Base-by-base conservation (phyloP, 2,888 invertebrate genomes). In the Acanthococcus lagerstroemiae region DNA sequence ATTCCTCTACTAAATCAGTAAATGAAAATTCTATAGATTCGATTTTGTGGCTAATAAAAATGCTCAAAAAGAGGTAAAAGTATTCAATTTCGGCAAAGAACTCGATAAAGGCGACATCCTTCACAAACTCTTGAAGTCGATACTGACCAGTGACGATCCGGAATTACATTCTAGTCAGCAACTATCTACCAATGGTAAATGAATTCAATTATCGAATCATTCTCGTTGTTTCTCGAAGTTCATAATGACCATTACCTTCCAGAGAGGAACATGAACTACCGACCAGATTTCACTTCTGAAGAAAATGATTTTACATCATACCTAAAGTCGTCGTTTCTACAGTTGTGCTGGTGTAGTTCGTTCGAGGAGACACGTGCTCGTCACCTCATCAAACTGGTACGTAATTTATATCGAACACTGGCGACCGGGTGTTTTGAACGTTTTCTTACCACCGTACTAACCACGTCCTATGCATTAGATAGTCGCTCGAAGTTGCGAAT, bases 331-430 rank as follows among this genome's bases (percentile, higher is more conserved):
- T 25, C 27, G 15, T 17, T 63, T 15, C 24, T 63, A n/a, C 22
- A 63, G 24, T 54, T 63, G 24, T 63, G 63, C 21, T 19, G 63
- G 30, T 54, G 21, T 37, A 37, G 24, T 17, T 52, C 54, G n/a
- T 63, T 63, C 19, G 54, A 52, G 17, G 30, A 63, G 25, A 15
- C 44, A 7, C 15, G 15, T 44, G 63, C 54, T 15, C 22, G 24
- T 37, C 19, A n/a, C 19, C 7, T 63, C 1, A 24, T 63, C 1
- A 25, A 17, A 1, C 22, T 63, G 44, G 63, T 63, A 52, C 4
- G 26, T 55, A 15, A n/a, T 26, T 27, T 45, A 17, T n/a, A 5
- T 45, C 6, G 4, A 4, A n/a, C n/a, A n/a, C n/a, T n/a, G n/a
- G n/a, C n/a, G n/a, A n/a, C n/a, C n/a, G n/a, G n/a, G n/a, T n/a